Conservation (phyloP, 2,113 vertebrate genomes). For the pig (Sus scrofa) region DNA sequence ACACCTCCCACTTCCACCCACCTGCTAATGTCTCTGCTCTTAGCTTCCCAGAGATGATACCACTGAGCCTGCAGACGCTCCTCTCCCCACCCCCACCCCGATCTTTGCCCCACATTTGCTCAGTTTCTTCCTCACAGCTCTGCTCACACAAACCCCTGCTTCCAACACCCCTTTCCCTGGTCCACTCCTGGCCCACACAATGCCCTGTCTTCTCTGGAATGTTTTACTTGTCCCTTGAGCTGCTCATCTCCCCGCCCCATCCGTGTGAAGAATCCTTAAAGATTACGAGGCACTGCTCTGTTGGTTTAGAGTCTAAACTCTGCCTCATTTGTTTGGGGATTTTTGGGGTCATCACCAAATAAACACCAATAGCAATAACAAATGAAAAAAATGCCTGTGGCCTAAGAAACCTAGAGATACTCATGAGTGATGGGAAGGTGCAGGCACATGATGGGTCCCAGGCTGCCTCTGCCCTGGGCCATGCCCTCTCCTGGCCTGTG, state of each 20-base stretch:
- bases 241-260: background rate
- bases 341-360: background rate
- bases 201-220: background rate
- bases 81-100: fast-evolving
- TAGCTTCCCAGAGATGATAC: no score
- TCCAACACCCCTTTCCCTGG: background rate
- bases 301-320: background rate
- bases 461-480: no score
- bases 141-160: background rate
- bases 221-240: background rate
- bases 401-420: background rate
- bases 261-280: background rate
- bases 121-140: background rate
- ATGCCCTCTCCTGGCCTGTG: background rate
- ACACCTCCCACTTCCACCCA: background rate
- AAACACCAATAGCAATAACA: background rate
- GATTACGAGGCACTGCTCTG: background rate
- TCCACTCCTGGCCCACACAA: background rate
- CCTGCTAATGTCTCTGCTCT: background rate
- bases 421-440: background rate
- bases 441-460: fast-evolving
- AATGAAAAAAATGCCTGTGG: background rate
- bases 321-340: background rate
- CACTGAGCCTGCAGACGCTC: background rate
- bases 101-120: background rate